These are phyloP conservation scores for Hirundo rustica DNA, from an alignment of 2,797 vertebrate species.

Conservation along the genomic window DNA sequence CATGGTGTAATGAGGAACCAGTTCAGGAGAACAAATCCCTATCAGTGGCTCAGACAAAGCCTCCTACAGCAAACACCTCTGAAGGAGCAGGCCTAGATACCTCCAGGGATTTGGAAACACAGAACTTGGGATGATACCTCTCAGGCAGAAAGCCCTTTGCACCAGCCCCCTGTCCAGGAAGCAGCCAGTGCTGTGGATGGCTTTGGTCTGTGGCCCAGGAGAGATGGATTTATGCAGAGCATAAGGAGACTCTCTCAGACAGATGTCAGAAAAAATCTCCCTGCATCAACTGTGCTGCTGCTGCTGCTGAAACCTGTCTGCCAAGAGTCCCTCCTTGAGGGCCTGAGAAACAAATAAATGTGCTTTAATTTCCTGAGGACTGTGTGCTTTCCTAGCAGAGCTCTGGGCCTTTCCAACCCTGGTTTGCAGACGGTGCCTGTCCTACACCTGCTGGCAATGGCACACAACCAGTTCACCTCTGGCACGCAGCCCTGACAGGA, in stretches of 20 bases:
- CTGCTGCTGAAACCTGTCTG: background rate
- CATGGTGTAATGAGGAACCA: background rate
- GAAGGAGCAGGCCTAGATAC: background rate
- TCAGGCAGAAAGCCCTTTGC: background rate
- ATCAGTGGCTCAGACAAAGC: slow-evolving; percentile 16
- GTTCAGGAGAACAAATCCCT: slow-evolving; percentile 1
- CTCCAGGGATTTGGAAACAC: background rate
- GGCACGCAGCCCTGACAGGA: rapidly evolving
- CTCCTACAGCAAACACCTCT: background rate
- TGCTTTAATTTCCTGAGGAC: background rate
- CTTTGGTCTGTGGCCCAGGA: background rate
- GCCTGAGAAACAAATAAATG: background rate
- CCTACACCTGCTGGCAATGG: background rate
- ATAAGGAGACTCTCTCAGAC: background rate
- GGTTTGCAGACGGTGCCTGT: background rate
- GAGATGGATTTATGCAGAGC: background rate
- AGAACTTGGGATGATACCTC: background rate
- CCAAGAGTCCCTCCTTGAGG: background rate
- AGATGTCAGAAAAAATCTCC: slow-evolving; percentile 11
- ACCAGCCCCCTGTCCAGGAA: background rate
- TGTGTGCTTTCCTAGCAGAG: background rate
- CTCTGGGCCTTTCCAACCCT: background rate
- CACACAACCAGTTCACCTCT: background rate
- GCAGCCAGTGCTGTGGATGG: background rate
- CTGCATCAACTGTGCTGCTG: background rate